Evolutionary conservation across 2,888 invertebrate genomes (phyloP).

Genomic region (Rugalucina vietnamica): DNA sequence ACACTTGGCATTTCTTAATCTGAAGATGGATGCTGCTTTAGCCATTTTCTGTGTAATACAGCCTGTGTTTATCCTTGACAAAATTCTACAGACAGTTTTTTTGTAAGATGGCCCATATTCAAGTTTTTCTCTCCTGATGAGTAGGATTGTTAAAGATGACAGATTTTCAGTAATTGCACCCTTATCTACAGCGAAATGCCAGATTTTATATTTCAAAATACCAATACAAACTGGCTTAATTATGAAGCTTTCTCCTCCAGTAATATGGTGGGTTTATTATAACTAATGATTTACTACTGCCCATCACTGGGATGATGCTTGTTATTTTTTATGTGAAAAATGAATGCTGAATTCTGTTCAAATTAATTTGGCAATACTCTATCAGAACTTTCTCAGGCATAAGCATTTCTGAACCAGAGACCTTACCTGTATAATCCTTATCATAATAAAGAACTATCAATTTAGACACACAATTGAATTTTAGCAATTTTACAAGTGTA

Average conservation of each 20-base stretch:
- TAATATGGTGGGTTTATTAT: not conserved
- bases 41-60: too few species aligned
- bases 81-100: too few species aligned
- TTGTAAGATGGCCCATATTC: too few species aligned
- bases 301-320: not conserved
- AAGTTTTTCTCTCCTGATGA: not conserved
- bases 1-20: too few species aligned
- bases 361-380: not conserved
- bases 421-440: too few species aligned
- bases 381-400: too few species aligned
- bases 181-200: constrained; percentile 53
- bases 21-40: too few species aligned
- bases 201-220: constrained; percentile 54
- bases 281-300: not conserved
- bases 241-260: not conserved
- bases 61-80: too few species aligned
- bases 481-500: too few species aligned
- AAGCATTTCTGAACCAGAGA: too few species aligned
- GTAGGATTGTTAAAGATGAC: constrained; percentile 40
- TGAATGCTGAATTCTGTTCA: not conserved
- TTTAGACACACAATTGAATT: too few species aligned
- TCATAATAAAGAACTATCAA: too few species aligned
- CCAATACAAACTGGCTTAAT: constrained; percentile 27
- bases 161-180: constrained; percentile 60
- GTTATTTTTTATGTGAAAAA: constrained; percentile 8